Conservation (phyloP, 2,113 vertebrate species). For the Archilochus colubris region DNA sequence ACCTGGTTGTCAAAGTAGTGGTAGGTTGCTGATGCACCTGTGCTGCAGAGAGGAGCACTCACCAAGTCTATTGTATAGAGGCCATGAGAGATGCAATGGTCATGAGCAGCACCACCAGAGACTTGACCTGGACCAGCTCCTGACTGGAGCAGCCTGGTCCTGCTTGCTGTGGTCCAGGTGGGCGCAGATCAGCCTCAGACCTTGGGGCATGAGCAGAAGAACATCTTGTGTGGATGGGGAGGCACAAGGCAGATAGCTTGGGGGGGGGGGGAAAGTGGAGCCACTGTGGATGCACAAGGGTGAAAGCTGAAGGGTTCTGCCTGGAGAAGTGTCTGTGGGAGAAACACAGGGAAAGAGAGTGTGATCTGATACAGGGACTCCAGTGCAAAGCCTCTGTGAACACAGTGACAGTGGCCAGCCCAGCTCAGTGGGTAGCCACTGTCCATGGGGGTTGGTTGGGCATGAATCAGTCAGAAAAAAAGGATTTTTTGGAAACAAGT, state of each 20-base stretch:
- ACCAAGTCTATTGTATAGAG: accelerated
- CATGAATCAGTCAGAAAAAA: not conserved
- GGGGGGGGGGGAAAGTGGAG: not conserved
- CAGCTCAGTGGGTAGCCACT: not conserved
- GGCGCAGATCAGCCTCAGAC: not conserved
- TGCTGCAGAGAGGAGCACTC: not conserved
- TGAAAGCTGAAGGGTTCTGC: not conserved
- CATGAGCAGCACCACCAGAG: accelerated
- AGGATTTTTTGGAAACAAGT: not conserved
- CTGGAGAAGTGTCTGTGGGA: accelerated
- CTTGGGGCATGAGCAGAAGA: not conserved
- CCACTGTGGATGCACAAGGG: not conserved
- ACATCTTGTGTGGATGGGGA: not conserved
- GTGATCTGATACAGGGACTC: not conserved
- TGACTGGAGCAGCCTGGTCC: not conserved
- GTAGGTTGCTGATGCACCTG: not conserved
- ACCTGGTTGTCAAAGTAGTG: not conserved
- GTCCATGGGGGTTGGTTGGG: not conserved
- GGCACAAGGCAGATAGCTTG: not conserved
- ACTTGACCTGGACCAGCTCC: not conserved
- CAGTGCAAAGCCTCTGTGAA: not conserved
- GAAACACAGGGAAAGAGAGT: not conserved
- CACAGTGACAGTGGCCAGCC: not conserved
- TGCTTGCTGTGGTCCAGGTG: not conserved
- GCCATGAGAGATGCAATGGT: not conserved